Conservation (phyloP, 2,888 invertebrate genomes). For the Liodrosophila aerea region DNA sequence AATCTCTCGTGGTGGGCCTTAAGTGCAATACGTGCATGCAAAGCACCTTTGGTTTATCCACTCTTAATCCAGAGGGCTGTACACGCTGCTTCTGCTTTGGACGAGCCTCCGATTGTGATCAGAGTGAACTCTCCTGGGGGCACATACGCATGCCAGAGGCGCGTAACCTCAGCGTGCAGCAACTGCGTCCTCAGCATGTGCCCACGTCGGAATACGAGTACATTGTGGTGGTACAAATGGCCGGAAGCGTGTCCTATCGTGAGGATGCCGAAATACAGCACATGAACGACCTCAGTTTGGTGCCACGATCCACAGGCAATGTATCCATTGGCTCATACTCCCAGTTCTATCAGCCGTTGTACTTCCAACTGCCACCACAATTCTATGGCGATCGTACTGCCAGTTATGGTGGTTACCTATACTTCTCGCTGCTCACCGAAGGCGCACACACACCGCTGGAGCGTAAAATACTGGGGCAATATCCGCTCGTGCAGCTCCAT, state of each 20-base stretch:
- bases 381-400: constrained; percentile 94
- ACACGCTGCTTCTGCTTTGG: constrained; percentile 98
- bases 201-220: constrained; percentile 80
- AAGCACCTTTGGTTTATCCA: constrained; percentile 93
- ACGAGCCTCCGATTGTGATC: constrained; percentile 89
- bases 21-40: constrained; percentile 92
- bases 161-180: constrained; percentile 83
- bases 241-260: constrained; percentile 75
- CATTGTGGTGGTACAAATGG: constrained; percentile 82
- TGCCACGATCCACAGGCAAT: constrained; percentile 84
- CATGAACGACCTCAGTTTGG: constrained; percentile 85
- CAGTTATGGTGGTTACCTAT: constrained; percentile 94
- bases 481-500: constrained; percentile 92
- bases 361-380: constrained; percentile 86
- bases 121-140: constrained; percentile 92
- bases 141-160: constrained; percentile 87
- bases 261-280: constrained; percentile 83
- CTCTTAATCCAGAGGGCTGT: constrained; percentile 92
- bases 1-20: constrained; percentile 92
- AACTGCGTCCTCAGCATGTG: constrained; percentile 72
- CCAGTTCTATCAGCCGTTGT: constrained; percentile 80
- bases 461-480: constrained; percentile 84
- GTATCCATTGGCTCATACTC: constrained; percentile 81
- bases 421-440: constrained; percentile 89
- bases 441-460: constrained; percentile 85